Evolutionary conservation across 2,113 vertebrate species (phyloP), one percentile per base, ranked within the genome.

Genomic region (Daphoenositta chrysoptera): DNA sequence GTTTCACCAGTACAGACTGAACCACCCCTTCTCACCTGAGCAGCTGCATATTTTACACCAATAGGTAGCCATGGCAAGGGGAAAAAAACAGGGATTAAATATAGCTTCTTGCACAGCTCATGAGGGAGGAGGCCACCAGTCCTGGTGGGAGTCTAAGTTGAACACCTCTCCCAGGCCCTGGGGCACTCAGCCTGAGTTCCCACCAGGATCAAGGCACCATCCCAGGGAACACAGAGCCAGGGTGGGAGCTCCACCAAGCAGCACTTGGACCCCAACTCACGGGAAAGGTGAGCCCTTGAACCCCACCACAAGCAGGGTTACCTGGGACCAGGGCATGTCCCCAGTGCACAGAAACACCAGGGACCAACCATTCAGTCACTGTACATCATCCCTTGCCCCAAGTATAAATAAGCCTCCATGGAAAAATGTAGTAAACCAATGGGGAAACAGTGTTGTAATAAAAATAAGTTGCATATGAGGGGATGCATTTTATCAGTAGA

Each of bases 41-140:
- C 33, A 69, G n/a, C 19, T 69, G 31, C 6, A 26, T 0, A 0
- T 65, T 68, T 80, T 73, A 14, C 37, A 65, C 7, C 2, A 3
- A 30, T 1, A 8, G 5, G 10, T 11, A 71, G 27, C 10, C 30
- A 12, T 10, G 26, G 22, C 9, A 78, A 73, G 7, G 31, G 27
- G 60, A 8, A 27, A n/a, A 76, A 77, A 27, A 3, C 16, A 35
- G 35, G 50, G 9, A 19, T 64, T 40, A 60, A 63, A 56, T 44
- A 42, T 1, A 47, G 24, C 12, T 76, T 23, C 23, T 71, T 35
- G 11, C 2, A 1, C 16, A 77, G 44, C 18, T 30, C 0, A 0
- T 56, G 37, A 19, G 19, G 16, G 44, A 8, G 9, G 11, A 89
- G n/a, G 19, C 8, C 45, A 42, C 15, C 19, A 7, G 1, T n/a